Evolutionary conservation across 2,888 invertebrate species (phyloP).

Genomic region (Gasteruption jaculator): DNA sequence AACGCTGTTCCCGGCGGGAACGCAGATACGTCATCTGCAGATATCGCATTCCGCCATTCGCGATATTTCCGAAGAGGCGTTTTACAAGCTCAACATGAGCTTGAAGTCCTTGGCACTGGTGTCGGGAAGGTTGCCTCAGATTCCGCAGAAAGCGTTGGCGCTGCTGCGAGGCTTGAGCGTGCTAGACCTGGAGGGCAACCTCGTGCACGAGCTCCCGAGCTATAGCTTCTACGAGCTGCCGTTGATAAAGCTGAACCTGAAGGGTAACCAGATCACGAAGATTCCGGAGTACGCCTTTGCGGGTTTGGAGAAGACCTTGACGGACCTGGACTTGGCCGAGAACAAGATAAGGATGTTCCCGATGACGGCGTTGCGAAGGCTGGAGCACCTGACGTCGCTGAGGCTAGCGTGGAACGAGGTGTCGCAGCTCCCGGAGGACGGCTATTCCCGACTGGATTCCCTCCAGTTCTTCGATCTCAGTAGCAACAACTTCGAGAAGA

Average conservation of each 20-base stretch:
- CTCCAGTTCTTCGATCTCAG: conserved; percentile 78
- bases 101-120: conserved; percentile 75
- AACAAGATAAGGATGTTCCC: conserved; percentile 82
- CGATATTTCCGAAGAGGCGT: conserved; percentile 48
- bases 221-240: conserved; percentile 86
- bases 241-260: conserved; percentile 75
- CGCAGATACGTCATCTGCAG: conserved; percentile 70
- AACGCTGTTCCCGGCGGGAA: conserved; percentile 68
- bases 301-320: conserved; percentile 71
- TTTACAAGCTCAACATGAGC: conserved; percentile 39
- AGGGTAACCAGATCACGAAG: conserved; percentile 74
- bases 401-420: conserved; percentile 61
- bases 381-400: conserved; percentile 68
- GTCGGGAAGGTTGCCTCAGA: conserved; percentile 68
- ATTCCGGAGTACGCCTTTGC: conserved; percentile 82
- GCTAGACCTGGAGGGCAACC: conserved; percentile 79
- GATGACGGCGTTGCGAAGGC: conserved; percentile 71
- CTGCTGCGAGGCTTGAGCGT: conserved; percentile 68
- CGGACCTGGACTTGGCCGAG: conserved; percentile 82
- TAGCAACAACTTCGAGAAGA: conserved; percentile 75
- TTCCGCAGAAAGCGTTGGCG: conserved; percentile 75
- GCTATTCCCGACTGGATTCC: conserved; percentile 67
- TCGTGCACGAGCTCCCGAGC: conserved; percentile 76
- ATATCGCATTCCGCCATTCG: conserved; percentile 66
- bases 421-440: conserved; percentile 64